phyloP scores from a whole-genome alignment of 1,140 invertebrate genomes.

The Papilio glaucus region DNA sequence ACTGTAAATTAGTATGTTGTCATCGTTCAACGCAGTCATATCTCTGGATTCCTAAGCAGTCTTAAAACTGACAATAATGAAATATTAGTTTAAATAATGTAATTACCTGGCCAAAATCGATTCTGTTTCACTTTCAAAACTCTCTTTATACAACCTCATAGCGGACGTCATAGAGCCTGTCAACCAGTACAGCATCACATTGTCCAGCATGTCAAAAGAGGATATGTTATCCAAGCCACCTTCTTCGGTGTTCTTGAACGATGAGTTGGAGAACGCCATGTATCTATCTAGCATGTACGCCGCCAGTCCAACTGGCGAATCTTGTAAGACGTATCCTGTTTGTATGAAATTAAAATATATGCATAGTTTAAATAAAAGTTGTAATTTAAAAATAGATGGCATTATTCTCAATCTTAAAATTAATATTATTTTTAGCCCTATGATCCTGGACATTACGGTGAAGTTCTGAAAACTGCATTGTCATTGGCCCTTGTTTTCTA shows the following conservation, averaged over 20 bases:
- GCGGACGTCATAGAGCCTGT: slow-evolving; percentile 87
- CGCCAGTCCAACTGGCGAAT: slow-evolving; percentile 87
- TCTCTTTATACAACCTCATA: slow-evolving; percentile 87
- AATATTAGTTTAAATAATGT: too few relatives aligned
- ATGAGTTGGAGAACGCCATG: slow-evolving; percentile 85
- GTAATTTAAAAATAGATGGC: background rate
- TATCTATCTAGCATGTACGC: slow-evolving; percentile 91
- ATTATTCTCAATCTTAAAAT: too few relatives aligned
- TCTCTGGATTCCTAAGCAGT: too few relatives aligned
- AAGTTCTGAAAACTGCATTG: too few relatives aligned
- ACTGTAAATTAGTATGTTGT: too few relatives aligned
- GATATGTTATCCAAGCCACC: slow-evolving; percentile 86
- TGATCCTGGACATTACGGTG: too few relatives aligned
- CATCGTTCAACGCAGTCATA: too few relatives aligned
- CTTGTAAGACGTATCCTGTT: slow-evolving; percentile 83
- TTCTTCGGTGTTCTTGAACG: slow-evolving; percentile 75
- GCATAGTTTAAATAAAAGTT: background rate
- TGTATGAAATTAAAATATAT: slow-evolving; percentile 29
- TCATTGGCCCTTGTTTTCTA: too few relatives aligned
- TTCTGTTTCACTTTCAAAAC: slow-evolving; percentile 61
- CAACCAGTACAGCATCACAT: slow-evolving; percentile 91
- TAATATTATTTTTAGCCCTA: too few relatives aligned
- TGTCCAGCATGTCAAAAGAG: slow-evolving; percentile 87
- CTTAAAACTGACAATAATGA: too few relatives aligned
- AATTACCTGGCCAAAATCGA: slow-evolving; percentile 74